These are phyloP conservation scores for Erythrocebus patas DNA, from an alignment of 2,113 vertebrate species.

Conservation along the genomic window DNA sequence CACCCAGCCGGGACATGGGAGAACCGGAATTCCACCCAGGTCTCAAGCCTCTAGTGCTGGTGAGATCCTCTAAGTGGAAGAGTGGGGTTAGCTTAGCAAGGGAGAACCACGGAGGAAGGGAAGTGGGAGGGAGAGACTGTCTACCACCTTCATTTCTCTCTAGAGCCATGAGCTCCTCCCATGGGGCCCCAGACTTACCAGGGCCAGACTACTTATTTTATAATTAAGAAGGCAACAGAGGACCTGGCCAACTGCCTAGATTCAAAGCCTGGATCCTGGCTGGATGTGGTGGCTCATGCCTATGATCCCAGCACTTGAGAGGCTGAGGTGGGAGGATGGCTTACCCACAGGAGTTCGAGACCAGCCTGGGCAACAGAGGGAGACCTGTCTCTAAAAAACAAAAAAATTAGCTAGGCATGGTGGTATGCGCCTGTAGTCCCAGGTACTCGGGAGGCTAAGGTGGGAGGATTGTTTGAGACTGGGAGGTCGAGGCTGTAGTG, in stretches of 20 bases:
- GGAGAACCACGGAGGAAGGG: not conserved
- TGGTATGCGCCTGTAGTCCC: too few species aligned
- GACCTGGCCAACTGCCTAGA: not conserved
- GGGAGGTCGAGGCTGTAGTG: too few species aligned
- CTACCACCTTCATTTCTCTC: not conserved
- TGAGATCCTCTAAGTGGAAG: not conserved
- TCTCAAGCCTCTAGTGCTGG: not conserved
- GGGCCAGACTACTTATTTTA: not conserved
- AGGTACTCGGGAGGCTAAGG: too few species aligned
- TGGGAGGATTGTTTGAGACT: too few species aligned
- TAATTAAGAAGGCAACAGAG: constrained; percentile 9
- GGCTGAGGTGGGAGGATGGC: too few species aligned
- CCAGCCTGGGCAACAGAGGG: too few species aligned
- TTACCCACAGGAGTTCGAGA: too few species aligned
- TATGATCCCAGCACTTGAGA: too few species aligned
- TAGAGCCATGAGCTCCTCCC: not conserved
- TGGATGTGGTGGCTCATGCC: not conserved
- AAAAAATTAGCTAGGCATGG: too few species aligned
- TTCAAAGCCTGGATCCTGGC: not conserved
- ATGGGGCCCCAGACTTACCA: not conserved
- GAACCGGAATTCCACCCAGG: not conserved
- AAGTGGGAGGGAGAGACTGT: not conserved
- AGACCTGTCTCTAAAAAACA: too few species aligned
- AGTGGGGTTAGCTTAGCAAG: not conserved
- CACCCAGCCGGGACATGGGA: not conserved